Conservation (phyloP, 2,888 invertebrate genomes). For the Cantharis nigra region DNA sequence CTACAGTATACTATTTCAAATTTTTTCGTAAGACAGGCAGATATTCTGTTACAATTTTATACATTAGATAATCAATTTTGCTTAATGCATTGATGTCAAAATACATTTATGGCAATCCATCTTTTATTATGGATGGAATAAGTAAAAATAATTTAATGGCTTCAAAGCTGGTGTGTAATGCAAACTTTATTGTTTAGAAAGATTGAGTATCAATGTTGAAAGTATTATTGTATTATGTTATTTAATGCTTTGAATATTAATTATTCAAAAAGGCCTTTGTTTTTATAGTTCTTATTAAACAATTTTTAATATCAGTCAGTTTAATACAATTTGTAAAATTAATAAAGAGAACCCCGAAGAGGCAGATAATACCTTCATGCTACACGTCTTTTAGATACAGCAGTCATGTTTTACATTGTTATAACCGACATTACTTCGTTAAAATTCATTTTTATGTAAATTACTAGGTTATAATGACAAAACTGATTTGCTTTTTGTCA, state of each 20-base stretch:
- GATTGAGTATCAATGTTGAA: background rate
- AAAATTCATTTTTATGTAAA: background rate
- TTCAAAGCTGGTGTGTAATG: too few relatives aligned
- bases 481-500: background rate
- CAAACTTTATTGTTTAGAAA: background rate
- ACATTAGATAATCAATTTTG: too few relatives aligned
- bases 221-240: background rate
- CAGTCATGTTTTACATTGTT: background rate
- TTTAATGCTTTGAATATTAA: background rate
- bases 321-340: background rate
- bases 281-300: background rate
- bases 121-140: too few relatives aligned
- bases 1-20: too few relatives aligned
- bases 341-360: background rate
- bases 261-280: background rate
- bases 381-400: background rate
- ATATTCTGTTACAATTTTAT: too few relatives aligned
- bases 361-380: background rate
- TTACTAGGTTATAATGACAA: background rate
- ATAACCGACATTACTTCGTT: background rate
- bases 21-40: too few relatives aligned
- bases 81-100: too few relatives aligned
- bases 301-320: background rate
- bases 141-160: too few relatives aligned
- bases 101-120: too few relatives aligned